phyloP scores from a whole-genome alignment of 2,113 vertebrate species.

The Ancistrus triradiatus region DNA sequence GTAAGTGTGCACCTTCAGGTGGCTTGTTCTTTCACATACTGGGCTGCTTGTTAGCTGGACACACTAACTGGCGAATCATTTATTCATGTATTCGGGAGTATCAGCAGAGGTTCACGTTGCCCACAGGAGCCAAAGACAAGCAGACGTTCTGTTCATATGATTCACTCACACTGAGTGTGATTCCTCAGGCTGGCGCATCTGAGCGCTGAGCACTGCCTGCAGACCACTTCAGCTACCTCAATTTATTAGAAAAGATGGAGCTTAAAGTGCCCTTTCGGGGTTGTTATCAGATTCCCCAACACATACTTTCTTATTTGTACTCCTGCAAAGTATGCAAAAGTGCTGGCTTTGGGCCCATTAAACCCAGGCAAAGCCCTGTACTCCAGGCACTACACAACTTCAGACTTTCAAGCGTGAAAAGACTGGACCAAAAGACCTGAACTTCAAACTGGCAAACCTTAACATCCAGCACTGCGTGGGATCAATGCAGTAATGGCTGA shows the following conservation, averaged over 20 bases:
- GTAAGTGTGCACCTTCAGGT: slow-evolving; percentile 4
- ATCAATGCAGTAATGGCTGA: slow-evolving; percentile 17
- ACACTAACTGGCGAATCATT: slow-evolving; percentile 23
- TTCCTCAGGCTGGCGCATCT: slow-evolving; percentile 4
- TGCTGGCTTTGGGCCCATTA: neutral
- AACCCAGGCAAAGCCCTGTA: neutral
- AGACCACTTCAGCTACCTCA: slow-evolving; percentile 7
- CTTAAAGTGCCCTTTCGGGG: slow-evolving; percentile 11
- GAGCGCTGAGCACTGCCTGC: neutral
- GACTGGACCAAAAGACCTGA: slow-evolving; percentile 7
- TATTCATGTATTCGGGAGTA: slow-evolving; percentile 33
- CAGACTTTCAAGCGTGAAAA: neutral
- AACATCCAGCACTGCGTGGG: neutral
- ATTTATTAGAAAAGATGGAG: slow-evolving; percentile 14
- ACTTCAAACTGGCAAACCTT: slow-evolving; percentile 15
- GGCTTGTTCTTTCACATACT: slow-evolving; percentile 1
- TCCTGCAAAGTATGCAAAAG: slow-evolving; percentile 3
- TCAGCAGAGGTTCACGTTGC: slow-evolving; percentile 18
- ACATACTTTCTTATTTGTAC: slow-evolving; percentile 20
- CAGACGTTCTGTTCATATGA: slow-evolving; percentile 3
- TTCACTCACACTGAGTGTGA: slow-evolving; percentile 10
- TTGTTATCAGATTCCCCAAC: neutral
- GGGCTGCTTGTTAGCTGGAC: neutral
- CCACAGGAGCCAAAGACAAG: slow-evolving; percentile 14
- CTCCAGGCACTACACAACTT: neutral